Base-by-base conservation (phyloP, 53 echinoderm and acorn worm species). In the Astropecten irregularis region DNA sequence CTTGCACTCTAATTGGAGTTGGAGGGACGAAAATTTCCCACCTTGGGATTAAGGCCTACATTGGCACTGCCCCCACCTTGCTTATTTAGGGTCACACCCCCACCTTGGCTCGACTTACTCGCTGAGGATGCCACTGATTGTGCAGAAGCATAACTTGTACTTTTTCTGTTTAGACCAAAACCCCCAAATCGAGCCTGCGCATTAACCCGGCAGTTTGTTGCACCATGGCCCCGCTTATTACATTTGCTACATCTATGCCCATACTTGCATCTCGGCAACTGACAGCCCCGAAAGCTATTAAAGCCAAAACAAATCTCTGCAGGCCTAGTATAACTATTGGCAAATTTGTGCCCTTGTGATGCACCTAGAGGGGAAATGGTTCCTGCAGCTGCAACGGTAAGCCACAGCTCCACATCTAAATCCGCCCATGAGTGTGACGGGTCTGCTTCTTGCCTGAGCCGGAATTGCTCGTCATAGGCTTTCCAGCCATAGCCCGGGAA, bases 11-110 rank as follows among this genome's bases (percentile, higher is more conserved):
- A 60, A 60, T 77, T 56, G 61, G 79, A 9, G 61, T 37, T 59
- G 61, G 38, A 28, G 34, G 63, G 63, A 8, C 63, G 63, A 33
- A 53, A 53, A 53, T n/a, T n/a, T n/a, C n/a, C n/a, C n/a, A n/a
- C n/a, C n/a, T n/a, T n/a, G n/a, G n/a, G n/a, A n/a, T n/a, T n/a
- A n/a, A n/a, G n/a, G n/a, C n/a, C n/a, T n/a, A n/a, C n/a, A n/a
- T n/a, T n/a, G n/a, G n/a, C n/a, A n/a, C n/a, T n/a, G n/a, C n/a
- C n/a, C n/a, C n/a, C n/a, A n/a, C n/a, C n/a, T n/a, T n/a, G n/a
- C n/a, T n/a, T n/a, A n/a, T n/a, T n/a, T n/a, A n/a, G n/a, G n/a
- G n/a, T n/a, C n/a, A n/a, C n/a, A n/a, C n/a, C n/a, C n/a, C n/a
- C n/a, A n/a, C n/a, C n/a, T n/a, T n/a, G n/a, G n/a, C n/a, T n/a